These are phyloP conservation scores for Aphidius colemani DNA, from an alignment of 2,888 invertebrate genomes.

Conservation along the genomic window DNA sequence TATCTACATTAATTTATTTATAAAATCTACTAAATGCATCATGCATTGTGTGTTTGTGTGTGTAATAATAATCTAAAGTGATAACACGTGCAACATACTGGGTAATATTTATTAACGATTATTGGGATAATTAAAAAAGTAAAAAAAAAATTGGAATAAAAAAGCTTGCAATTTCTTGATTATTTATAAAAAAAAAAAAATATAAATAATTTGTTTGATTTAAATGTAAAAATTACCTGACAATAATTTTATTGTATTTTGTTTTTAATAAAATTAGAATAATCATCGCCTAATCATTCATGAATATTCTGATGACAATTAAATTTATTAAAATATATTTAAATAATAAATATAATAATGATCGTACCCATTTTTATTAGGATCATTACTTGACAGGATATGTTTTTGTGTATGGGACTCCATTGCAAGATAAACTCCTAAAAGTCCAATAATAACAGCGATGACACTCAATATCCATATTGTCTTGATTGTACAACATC, in stretches of 20 bases:
- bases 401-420: conserved; percentile 53
- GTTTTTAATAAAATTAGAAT: neutral
- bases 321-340: neutral
- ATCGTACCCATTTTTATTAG: conserved; percentile 57
- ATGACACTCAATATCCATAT: conserved; percentile 53
- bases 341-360: conserved; percentile 41
- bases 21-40: conserved; percentile 19
- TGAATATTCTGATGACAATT: conserved; percentile 8
- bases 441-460: conserved; percentile 52
- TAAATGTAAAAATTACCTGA: neutral
- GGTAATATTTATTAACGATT: conserved; percentile 23
- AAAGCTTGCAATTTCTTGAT: conserved; percentile 48
- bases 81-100: conserved; percentile 39
- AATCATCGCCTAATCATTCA: conserved; percentile 25
- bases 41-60: conserved; percentile 36
- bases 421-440: conserved; percentile 56
- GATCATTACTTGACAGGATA: conserved; percentile 54
- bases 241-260: neutral
- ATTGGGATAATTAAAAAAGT: conserved; percentile 22
- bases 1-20: conserved; percentile 12
- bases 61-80: conserved; percentile 23
- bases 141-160: conserved; percentile 48
- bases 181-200: no score
- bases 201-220: no score
- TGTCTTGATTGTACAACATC: conserved; percentile 42